Evolutionary conservation across 2,888 invertebrate species (phyloP), one percentile per base, ranked within the genome.

Genomic region (Junonia oenone): DNA sequence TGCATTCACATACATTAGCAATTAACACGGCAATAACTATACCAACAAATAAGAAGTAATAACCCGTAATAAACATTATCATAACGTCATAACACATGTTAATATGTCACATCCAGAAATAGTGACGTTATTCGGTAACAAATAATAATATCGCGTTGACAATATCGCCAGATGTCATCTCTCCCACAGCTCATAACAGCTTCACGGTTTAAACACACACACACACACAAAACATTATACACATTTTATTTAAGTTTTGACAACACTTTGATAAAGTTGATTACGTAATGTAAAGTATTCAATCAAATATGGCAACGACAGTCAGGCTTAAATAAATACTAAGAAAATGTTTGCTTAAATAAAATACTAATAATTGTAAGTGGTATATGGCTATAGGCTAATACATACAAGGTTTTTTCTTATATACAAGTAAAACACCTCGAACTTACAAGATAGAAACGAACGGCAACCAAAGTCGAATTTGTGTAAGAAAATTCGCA

Each of bases 161-260:
- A 58, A 61, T 58, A 50, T 51, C 48, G 65, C 69, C 79, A 80
- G 70, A 76, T 77, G 78, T 71, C 66, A 63, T 65, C 69, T 68
- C 78, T 77, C 77, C 76, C 78, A 75, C 73, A 60, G 63, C 37
- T 51, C 45, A 11, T 31, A 14, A 33, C 26, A 51, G 26, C 35
- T 29, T 46, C 37, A 53, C 50, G 54, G 19, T 26, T 15, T 46
- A 13, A 8, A 0, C 45, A 29, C 14, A 31, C 1, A 4, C 2
- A 40, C 9, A 11, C 1, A 9, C 1, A 19, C 19, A 40, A 17
- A 4, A 6, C n/a, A 17, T 40, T 11, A 22, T 22, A 22, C 22
- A 22, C 22, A 22, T 5, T n/a, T n/a, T 50, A 35, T 22, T 1
- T 43, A 2, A 22, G 19, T 31, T 22, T 40, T 15, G 14, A 49